A percentile compares a stretch with the other conserved stretches of the same genome.
Conservation (phyloP, 2,797 vertebrate genomes). For the Botia kubotai region DNA sequence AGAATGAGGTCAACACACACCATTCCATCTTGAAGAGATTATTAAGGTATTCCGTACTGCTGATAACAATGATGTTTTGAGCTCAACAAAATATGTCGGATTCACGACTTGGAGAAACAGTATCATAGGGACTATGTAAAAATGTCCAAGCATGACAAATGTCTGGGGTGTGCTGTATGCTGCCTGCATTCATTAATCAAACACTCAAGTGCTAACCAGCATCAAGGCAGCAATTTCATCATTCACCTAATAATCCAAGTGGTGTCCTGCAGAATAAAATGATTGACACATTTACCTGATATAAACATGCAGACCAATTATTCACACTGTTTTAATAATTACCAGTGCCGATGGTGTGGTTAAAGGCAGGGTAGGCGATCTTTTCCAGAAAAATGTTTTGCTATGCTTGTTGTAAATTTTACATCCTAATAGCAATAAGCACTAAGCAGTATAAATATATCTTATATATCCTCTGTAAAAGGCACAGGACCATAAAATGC, state of each 20-base stretch:
- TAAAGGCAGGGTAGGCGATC: too few species aligned
- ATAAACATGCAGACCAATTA: slow-evolving; percentile 1
- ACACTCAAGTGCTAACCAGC: slow-evolving; percentile 37
- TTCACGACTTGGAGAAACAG: slow-evolving; percentile 23
- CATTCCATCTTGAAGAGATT: slow-evolving; percentile 12
- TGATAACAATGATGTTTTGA: slow-evolving; percentile 26
- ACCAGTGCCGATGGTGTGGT: too few species aligned
- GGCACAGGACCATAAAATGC: too few species aligned
- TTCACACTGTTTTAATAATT: not conserved
- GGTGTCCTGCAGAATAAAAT: slow-evolving; percentile 37
- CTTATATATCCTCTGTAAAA: too few species aligned
- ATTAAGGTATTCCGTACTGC: slow-evolving; percentile 33
- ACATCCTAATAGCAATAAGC: too few species aligned
- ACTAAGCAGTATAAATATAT: too few species aligned
- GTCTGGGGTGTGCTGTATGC: slow-evolving; percentile 2
- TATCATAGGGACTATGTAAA: not conserved
- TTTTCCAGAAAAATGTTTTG: too few species aligned
- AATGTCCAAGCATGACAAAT: slow-evolving; percentile 34
- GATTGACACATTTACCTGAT: slow-evolving; percentile 18
- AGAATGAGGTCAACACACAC: slow-evolving; percentile 63
- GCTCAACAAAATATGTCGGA: slow-evolving; percentile 15
- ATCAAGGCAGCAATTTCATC: slow-evolving; percentile 32
- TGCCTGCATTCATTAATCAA: slow-evolving; percentile 26
- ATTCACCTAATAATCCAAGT: slow-evolving; percentile 46
- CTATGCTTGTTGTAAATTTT: too few species aligned